Evolutionary conservation across 2,888 invertebrate species (phyloP), one percentile per base, ranked within the genome.

Genomic region (Tanytarsus gracilentus): DNA sequence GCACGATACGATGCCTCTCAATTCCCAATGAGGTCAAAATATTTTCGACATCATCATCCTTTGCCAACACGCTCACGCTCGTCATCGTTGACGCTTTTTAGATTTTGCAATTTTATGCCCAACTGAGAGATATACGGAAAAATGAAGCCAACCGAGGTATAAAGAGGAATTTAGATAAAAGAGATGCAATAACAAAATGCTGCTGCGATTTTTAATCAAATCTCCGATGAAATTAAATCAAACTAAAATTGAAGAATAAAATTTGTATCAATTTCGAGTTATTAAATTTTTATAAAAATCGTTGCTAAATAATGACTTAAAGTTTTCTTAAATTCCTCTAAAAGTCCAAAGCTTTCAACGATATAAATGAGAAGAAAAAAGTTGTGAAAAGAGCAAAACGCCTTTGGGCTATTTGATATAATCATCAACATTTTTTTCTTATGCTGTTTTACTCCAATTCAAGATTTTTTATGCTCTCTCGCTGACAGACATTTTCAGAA

Each of bases 351-450:
- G n/a, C n/a, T n/a, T n/a, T n/a, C n/a, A n/a, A n/a, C n/a, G n/a
- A n/a, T n/a, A n/a, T n/a, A n/a, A n/a, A n/a, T n/a, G n/a, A n/a
- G n/a, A n/a, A n/a, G n/a, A 36, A 53, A 53, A 53, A 53, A 51
- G 30, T 29, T 29, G 51, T 51, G 51, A 51, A 53, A 53, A 53
- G 53, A 53, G 53, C 53, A 44, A 53, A 53, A 36, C 39, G 53
- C 53, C 53, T 53, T 36, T 44, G 33, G 53, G 53, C 25, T 53
- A 53, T 53, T 53, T 53, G 53, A 53, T 53, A 53, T n/a, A n/a
- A n/a, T 53, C 53, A 53, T 53, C 53, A 53, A 53, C 53, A 53
- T 53, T 53, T 27, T 36, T 53, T 53, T 23, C 33, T 33, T 39
- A 7, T 18, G 11, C 21, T 44, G 14, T 36, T 44, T 23, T 44